Percentiles rank a stretch among this genome's conserved stretches.
Conservation (phyloP, 2,113 vertebrate genomes). For the Podiceps cristatus region DNA sequence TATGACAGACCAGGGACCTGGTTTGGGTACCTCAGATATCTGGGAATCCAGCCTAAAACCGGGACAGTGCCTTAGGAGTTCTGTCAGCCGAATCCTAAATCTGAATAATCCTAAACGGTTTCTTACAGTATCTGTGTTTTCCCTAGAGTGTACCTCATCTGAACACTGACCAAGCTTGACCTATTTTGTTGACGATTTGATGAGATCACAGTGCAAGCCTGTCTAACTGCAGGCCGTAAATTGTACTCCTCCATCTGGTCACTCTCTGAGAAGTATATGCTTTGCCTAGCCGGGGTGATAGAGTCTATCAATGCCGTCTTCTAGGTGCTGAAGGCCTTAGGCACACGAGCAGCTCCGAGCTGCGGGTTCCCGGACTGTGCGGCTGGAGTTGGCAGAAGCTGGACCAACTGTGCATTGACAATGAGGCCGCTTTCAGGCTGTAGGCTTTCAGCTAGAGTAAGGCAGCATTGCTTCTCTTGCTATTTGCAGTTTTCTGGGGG, state of each 20-base stretch:
- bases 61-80: neutral
- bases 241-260: slow-evolving; percentile 16
- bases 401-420: neutral
- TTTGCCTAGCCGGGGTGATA: neutral
- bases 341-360: neutral
- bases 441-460: neutral
- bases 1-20: neutral
- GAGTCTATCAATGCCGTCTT: neutral
- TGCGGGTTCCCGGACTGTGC: fast-evolving
- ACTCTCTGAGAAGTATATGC: neutral
- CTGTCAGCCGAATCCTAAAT: slow-evolving; percentile 6
- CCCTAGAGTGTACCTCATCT: slow-evolving; percentile 8
- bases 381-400: neutral
- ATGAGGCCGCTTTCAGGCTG: neutral
- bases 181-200: slow-evolving; percentile 43
- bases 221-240: slow-evolving; percentile 54
- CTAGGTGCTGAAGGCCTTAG: neutral
- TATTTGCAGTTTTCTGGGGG: neutral
- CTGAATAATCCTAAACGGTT: neutral
- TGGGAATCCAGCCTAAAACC: neutral
- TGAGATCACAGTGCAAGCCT: slow-evolving; percentile 53
- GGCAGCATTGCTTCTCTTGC: neutral
- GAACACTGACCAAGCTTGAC: slow-evolving; percentile 30
- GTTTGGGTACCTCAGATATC: neutral
- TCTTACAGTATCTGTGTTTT: slow-evolving; percentile 10